phyloP scores from a whole-genome alignment of 2,797 vertebrate genomes.

The Diplodus sargus region DNA sequence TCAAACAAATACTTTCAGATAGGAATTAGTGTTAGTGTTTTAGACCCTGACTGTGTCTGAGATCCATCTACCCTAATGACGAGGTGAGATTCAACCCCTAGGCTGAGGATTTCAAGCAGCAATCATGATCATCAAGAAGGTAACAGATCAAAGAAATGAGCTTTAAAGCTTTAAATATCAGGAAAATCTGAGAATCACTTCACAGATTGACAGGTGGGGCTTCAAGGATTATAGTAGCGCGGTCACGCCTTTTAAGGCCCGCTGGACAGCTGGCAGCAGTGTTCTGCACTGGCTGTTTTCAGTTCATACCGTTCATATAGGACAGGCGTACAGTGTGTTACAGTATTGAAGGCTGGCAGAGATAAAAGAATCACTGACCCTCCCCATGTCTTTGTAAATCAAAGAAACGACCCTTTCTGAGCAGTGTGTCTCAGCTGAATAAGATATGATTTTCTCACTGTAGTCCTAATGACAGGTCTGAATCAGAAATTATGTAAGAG shows the following conservation, averaged over 20 bases:
- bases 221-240: not conserved
- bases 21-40: not conserved
- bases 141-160: not conserved
- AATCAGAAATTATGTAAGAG: not conserved
- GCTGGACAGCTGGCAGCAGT: not conserved
- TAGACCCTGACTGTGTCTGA: not conserved
- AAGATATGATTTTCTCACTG: not conserved
- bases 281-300: not conserved
- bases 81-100: not conserved
- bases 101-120: not conserved
- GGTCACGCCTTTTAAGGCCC: not conserved
- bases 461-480: not conserved
- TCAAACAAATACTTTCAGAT: not conserved
- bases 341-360: not conserved
- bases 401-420: not conserved
- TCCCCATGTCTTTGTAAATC: not conserved
- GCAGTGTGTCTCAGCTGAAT: not conserved
- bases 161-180: not conserved
- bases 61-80: not conserved
- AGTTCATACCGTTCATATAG: not conserved
- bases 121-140: not conserved
- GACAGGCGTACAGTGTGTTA: not conserved
- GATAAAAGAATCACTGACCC: not conserved
- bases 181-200: not conserved
- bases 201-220: not conserved